Conservation (phyloP, 1,140 invertebrate genomes). For the Periplaneta americana region DNA sequence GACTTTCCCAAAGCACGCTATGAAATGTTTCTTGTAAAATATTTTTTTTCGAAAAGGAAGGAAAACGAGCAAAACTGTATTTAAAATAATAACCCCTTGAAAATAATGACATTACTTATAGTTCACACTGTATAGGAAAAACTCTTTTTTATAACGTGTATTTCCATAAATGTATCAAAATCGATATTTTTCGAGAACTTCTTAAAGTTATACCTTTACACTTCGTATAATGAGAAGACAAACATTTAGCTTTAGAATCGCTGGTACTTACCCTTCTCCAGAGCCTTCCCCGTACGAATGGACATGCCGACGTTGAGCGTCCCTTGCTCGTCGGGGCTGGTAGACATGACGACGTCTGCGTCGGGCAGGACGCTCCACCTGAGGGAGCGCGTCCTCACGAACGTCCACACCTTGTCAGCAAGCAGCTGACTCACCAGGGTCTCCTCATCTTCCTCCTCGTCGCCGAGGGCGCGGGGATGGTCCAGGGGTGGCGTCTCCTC, state of each 20-base stretch:
- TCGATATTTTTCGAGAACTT: not conserved
- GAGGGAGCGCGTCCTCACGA: conserved; percentile 61
- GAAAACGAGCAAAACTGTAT: no score
- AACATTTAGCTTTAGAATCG: not conserved
- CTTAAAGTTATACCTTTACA: not conserved
- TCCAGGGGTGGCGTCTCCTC: conserved; percentile 71
- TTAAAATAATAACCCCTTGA: no score
- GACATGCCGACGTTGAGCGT: conserved; percentile 61
- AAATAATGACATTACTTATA: no score
- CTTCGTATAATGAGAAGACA: not conserved
- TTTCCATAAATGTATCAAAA: not conserved
- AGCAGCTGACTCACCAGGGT: not conserved
- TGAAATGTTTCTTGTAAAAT: no score
- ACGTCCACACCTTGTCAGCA: conserved; percentile 47
- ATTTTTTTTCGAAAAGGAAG: no score
- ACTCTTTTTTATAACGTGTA: not conserved
- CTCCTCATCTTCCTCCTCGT: conserved; percentile 1
- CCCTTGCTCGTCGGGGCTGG: conserved; percentile 60
- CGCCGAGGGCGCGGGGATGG: not conserved
- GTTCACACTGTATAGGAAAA: not conserved
- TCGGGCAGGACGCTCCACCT: conserved; percentile 65
- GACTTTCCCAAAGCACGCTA: no score
- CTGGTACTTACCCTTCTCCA: conserved; percentile 16
- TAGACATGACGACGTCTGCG: conserved; percentile 66
- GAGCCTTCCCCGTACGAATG: not conserved